phyloP scores from a whole-genome alignment of 2,888 invertebrate species.

The Drosophila pegasa region DNA sequence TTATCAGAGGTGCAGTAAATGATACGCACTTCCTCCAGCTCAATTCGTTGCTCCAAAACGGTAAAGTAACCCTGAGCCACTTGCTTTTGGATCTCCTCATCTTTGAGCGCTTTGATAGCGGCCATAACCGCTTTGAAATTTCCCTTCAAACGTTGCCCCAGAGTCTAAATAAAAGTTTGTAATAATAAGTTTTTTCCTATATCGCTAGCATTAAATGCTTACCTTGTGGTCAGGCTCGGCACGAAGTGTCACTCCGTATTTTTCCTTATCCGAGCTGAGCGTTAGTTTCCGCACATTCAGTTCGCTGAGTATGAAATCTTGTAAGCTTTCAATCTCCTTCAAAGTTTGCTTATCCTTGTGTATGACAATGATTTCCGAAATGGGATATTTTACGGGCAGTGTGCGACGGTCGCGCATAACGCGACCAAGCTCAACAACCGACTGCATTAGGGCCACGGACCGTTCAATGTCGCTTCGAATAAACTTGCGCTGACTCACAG shows the following conservation, averaged over 20 bases:
- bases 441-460: slow-evolving; percentile 96
- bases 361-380: slow-evolving; percentile 97
- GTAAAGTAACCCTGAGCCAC: slow-evolving; percentile 89
- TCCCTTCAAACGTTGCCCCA: slow-evolving; percentile 94
- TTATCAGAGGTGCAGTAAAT: slow-evolving; percentile 86
- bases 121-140: slow-evolving; percentile 95
- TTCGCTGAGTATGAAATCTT: slow-evolving; percentile 95
- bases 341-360: slow-evolving; percentile 93
- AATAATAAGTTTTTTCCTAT: not conserved
- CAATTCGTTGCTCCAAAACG: slow-evolving; percentile 91
- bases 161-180: slow-evolving; percentile 64
- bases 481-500: slow-evolving; percentile 89
- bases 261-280: slow-evolving; percentile 94
- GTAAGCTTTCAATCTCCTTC: slow-evolving; percentile 90
- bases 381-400: slow-evolving; percentile 97
- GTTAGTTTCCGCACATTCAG: slow-evolving; percentile 95
- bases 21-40: slow-evolving; percentile 91
- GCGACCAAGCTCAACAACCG: slow-evolving; percentile 96
- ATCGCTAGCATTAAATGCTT: not conserved
- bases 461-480: slow-evolving; percentile 95
- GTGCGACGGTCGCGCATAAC: slow-evolving; percentile 96
- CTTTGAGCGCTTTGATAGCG: slow-evolving; percentile 91
- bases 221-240: slow-evolving; percentile 97
- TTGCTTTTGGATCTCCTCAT: slow-evolving; percentile 91
- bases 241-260: slow-evolving; percentile 94